Percentiles rank a stretch among this genome's conserved stretches.
These are phyloP conservation scores for Meles meles DNA, from an alignment of 2,113 vertebrate genomes.

Conservation along the genomic window DNA sequence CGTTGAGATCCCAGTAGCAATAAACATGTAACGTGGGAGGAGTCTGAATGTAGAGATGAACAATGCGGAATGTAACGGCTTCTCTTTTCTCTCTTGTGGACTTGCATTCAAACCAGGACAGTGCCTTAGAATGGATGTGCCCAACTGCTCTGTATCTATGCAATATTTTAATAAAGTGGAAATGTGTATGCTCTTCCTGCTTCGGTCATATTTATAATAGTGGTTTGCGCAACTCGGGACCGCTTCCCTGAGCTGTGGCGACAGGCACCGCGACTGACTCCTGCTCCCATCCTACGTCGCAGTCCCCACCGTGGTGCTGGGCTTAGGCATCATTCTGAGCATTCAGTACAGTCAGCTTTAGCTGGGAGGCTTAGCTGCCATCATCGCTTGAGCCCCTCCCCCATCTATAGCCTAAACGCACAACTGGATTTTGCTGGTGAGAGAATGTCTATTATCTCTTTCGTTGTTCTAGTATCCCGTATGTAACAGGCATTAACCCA, in stretches of 20 bases:
- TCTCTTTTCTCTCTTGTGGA: slow-evolving; percentile 75
- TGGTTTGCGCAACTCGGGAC: slow-evolving; percentile 32
- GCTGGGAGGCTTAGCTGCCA: neutral
- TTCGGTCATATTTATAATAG: slow-evolving; percentile 59
- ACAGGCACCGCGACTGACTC: neutral
- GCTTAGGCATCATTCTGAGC: slow-evolving; percentile 13
- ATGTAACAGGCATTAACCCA: neutral
- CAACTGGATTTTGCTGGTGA: neutral
- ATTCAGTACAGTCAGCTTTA: neutral
- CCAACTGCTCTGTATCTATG: slow-evolving; percentile 77
- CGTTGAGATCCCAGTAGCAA: slow-evolving; percentile 61
- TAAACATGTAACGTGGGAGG: slow-evolving; percentile 62
- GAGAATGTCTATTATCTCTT: neutral
- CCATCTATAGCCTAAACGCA: neutral
- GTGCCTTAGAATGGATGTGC: slow-evolving; percentile 75
- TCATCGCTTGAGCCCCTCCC: neutral
- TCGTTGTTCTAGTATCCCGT: neutral
- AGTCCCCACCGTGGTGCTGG: neutral
- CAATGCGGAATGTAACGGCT: slow-evolving; percentile 71
- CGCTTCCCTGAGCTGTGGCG: slow-evolving; percentile 24
- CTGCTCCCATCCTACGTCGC: neutral
- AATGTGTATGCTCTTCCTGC: slow-evolving; percentile 46
- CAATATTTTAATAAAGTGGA: slow-evolving; percentile 73
- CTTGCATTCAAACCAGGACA: slow-evolving; percentile 70
- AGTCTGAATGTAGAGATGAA: slow-evolving; percentile 74